Evolutionary conservation across 1,140 invertebrate genomes (phyloP), one percentile per base, ranked within the genome.

Genomic region (Hyles euphorbiae): DNA sequence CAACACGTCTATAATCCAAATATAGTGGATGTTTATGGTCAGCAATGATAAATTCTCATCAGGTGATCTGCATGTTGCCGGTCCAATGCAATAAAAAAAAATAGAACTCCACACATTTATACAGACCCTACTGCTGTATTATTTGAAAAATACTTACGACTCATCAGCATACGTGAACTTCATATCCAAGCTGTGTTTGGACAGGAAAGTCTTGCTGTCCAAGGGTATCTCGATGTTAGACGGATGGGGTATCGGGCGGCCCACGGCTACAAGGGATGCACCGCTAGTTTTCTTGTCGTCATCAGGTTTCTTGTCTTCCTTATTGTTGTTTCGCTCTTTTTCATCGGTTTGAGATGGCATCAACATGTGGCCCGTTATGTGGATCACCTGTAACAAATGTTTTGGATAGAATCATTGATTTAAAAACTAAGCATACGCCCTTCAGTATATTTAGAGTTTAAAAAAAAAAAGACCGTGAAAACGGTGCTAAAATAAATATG

Each of bases 151-250:
- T 62, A 91, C 94, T 92, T 90, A 98, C 97, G 94, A 96, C 64
- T 98, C 96, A 90, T 98, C 97, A 61, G 94, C 96, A 79, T 97
- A 96, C 10, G 95, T 97, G 79, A 97, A 98, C 80, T 96, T 97
- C 96, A 98, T 98, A 81, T 97, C 96, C 71, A 98, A 91, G 74
- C 92, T 95, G 81, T 98, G 97, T 78, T 97, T 96, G 8, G 95
- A 96, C 11, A 98, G 89, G 87, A 99, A 98, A 0, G 96, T 97
- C 69, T 96, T 94, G 67, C 92, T 93, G 62, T 96, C 96, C 53
- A 98, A 85, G 3, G 96, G 96, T 61, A 95, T 93, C 82, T 98
- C 97, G 65, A 98, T 97, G 73, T 98, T 97, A 9, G 96, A 95
- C 0, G 97, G 97, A 91, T 98, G 96, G 3, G 96, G 95, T 72